phyloP scores from a whole-genome alignment of 2,797 vertebrate genomes.

The Eurystomus glaucurus region DNA sequence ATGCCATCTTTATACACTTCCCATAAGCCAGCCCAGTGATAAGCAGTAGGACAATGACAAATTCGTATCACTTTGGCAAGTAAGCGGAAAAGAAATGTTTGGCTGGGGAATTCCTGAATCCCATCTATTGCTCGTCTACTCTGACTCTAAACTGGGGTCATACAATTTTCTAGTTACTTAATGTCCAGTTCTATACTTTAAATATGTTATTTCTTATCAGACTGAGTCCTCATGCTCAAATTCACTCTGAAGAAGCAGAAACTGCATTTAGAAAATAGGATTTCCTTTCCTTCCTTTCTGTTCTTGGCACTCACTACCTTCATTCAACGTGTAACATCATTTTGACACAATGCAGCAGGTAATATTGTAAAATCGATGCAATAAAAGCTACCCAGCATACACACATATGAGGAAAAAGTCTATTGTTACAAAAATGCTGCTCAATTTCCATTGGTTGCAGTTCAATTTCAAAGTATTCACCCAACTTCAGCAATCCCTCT shows the following conservation, averaged over 20 bases:
- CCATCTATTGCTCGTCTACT: neutral
- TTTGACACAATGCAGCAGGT: slow-evolving; percentile 16
- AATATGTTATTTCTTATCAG: slow-evolving; percentile 28
- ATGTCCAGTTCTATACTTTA: neutral
- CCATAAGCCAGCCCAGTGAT: neutral
- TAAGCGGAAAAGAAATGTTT: neutral
- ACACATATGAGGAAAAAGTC: neutral
- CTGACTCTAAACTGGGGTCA: neutral
- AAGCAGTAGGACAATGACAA: neutral
- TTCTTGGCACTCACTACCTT: neutral
- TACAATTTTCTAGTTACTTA: neutral
- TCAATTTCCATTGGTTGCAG: neutral
- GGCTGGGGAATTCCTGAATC: neutral
- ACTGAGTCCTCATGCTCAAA: neutral
- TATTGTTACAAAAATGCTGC: neutral
- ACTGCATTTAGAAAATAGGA: slow-evolving; percentile 43
- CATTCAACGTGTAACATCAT: neutral
- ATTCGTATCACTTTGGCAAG: neutral
- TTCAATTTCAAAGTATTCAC: neutral
- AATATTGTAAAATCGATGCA: neutral
- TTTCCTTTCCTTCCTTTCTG: slow-evolving; percentile 18
- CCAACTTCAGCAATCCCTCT: neutral
- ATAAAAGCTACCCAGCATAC: neutral
- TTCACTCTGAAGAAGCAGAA: slow-evolving; percentile 39
- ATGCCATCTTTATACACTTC: neutral